These are phyloP conservation scores for Bubo bubo DNA, from an alignment of 2,113 vertebrate genomes.

Conservation along the genomic window DNA sequence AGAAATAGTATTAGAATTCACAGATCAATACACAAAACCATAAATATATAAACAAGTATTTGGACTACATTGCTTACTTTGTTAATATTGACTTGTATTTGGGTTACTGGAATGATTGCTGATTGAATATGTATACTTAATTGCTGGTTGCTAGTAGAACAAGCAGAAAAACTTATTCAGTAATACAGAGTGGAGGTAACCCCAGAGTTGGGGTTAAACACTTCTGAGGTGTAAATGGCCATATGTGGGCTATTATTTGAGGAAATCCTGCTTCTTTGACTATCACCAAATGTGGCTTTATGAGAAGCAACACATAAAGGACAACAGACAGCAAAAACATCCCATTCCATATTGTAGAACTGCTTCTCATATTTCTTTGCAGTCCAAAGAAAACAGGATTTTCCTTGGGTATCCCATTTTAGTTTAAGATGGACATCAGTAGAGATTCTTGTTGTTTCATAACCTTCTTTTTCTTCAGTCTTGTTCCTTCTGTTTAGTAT, in stretches of 20 bases:
- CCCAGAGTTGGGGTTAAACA: neutral
- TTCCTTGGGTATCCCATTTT: neutral
- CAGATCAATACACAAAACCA: rapidly evolving
- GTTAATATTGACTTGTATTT: neutral
- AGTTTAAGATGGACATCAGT: neutral
- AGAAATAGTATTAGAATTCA: neutral
- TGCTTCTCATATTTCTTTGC: neutral
- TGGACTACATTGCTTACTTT: neutral
- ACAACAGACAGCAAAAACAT: neutral
- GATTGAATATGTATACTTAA: neutral
- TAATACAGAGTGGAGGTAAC: neutral
- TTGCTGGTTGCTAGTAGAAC: neutral
- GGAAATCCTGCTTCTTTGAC: neutral
- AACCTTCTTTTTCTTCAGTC: neutral
- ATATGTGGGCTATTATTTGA: neutral
- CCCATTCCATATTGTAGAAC: neutral
- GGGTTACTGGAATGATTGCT: neutral
- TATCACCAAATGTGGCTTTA: neutral
- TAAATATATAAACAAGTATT: neutral
- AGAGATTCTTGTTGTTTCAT: neutral
- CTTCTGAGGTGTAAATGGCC: neutral
- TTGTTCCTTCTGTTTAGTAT: neutral
- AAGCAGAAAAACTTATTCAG: neutral
- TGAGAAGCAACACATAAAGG: neutral
- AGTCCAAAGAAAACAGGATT: neutral